phyloP scores from a whole-genome alignment of 53 echinoderm and acorn worm species.

The Echinometra lucunter region DNA sequence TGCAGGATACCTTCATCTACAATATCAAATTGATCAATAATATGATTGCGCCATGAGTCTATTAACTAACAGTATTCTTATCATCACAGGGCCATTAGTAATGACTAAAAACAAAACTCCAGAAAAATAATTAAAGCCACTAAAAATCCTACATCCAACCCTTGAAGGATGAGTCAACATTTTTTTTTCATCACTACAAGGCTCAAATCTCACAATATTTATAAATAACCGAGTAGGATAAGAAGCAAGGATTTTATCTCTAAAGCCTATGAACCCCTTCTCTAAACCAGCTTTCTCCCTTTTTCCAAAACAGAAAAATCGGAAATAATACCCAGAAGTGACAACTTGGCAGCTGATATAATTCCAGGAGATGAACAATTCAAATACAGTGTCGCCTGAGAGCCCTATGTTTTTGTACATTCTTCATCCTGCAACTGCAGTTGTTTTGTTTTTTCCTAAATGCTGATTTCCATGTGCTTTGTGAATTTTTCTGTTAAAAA shows the following conservation, averaged over 20 bases:
- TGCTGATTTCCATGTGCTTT: background rate
- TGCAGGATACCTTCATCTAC: too few species aligned
- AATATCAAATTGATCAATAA: background rate
- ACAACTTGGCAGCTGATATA: conserved; percentile 64
- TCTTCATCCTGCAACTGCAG: background rate
- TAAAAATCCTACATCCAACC: conserved; percentile 5
- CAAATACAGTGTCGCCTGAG: conserved; percentile 9
- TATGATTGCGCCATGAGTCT: background rate
- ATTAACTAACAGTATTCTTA: background rate
- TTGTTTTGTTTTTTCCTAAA: background rate
- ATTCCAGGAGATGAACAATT: conserved; percentile 35
- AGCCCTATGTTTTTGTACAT: background rate
- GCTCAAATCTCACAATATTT: conserved; percentile 32
- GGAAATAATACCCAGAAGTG: conserved; percentile 61
- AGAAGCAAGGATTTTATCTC: background rate
- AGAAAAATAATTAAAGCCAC: conserved; percentile 43
- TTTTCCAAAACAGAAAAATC: conserved; percentile 2
- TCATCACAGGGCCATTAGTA: background rate
- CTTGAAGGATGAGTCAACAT: conserved; percentile 35
- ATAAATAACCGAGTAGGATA: conserved; percentile 44
- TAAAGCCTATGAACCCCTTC: conserved; percentile 60
- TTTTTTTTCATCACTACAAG: background rate
- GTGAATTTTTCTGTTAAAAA: background rate
- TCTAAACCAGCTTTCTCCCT: conserved; percentile 40
- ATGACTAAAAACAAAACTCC: background rate